phyloP scores from a whole-genome alignment of 92 coral and sea anemone genomes.

The Metridium senile region DNA sequence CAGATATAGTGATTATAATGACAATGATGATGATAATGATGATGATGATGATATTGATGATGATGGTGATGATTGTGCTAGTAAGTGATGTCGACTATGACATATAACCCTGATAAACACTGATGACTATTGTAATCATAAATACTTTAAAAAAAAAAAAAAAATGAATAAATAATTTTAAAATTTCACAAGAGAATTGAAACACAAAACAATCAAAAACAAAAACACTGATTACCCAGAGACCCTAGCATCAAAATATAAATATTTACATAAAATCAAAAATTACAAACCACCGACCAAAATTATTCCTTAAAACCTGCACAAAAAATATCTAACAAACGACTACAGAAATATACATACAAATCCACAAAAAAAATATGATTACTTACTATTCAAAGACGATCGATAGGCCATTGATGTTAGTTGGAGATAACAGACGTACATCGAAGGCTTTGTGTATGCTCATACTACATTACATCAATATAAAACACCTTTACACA shows the following conservation, averaged over 20 bases:
- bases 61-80: slow-evolving; percentile 1
- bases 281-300: too few relatives aligned
- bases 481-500: not conserved
- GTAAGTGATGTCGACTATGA: too few relatives aligned
- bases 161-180: too few relatives aligned
- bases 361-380: not conserved
- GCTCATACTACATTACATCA: not conserved
- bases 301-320: too few relatives aligned
- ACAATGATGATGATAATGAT: slow-evolving; percentile 5
- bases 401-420: not conserved
- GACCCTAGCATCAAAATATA: too few relatives aligned
- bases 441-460: not conserved
- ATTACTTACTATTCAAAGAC: not conserved
- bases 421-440: not conserved
- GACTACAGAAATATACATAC: not conserved
- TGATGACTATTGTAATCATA: too few relatives aligned
- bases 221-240: too few relatives aligned
- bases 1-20: not conserved
- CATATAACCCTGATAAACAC: too few relatives aligned
- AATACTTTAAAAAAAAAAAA: too few relatives aligned
- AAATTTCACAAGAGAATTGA: too few relatives aligned
- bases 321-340: not conserved
- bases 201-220: too few relatives aligned
- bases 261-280: too few relatives aligned
- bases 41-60: slow-evolving; percentile 9